Base-by-base conservation (phyloP, 2,113 vertebrate genomes). In the Bettongia penicillata region DNA sequence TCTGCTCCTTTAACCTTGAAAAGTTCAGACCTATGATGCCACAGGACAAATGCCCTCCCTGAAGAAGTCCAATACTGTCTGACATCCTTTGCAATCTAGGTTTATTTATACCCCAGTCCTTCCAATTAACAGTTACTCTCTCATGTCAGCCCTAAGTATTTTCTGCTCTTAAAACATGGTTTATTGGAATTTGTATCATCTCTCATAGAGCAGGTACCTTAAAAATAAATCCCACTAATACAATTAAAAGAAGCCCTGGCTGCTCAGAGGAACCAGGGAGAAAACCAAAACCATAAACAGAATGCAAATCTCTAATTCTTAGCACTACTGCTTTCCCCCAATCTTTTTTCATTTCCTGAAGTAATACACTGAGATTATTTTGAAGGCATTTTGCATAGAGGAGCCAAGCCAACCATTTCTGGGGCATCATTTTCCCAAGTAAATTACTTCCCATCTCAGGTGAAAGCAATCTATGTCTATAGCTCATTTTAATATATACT, bases 401-500 rank as follows among this genome's bases (percentile, higher is more conserved):
- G 16, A 31, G 26, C 14, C 49, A 92, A 92, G 55, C 92, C 68
- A 53, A 93, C 0, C 0, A 49, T 68, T 90, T 93, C 53, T 90
- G 5, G 1, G 84, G 48, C 10, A 77, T 31, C 93, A 91, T 90
- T 96, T 95, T 94, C 95, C 93, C 25, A 89, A 5, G 14, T 3
- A 93, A 93, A 90, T 93, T 92, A 31, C 1, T 90, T 91, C 24
- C 57, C 5, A 89, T 50, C 10, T 90, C 2, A 91, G 89, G 52
- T 49, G 22, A 94, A 97, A 96, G 94, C 51, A 94, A 90, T 52
- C 96, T 94, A 37, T 24, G 26, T 90, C 91, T 51, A 96, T 95
- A 94, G 91, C 2, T 90, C 0, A 92, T 68, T 92, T 95, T 19
- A 93, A 68, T 90, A 91, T n/a, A 90, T 7, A 53, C n/a, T 26